Base-by-base conservation (phyloP, 2,888 invertebrate species). In the Limenitis camilla region DNA sequence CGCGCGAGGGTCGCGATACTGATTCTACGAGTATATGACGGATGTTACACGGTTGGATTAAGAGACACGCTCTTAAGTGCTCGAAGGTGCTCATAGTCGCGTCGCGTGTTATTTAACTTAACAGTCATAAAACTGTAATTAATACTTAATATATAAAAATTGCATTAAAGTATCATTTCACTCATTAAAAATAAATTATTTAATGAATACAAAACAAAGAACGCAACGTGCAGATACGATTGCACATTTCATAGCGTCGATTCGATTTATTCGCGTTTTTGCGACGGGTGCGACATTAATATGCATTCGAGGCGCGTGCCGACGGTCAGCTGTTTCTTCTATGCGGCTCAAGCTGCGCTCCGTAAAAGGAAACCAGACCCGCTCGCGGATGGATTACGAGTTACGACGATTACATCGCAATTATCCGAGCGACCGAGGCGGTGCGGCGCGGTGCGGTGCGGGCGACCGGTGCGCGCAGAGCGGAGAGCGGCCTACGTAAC, bases 371-470 rank as follows among this genome's bases (percentile, higher is more conserved):
- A 85, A 83, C 83, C 69, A 69, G 81, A 64, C 76, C 52, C 60
- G 52, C 53, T 53, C 53, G 75, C 68, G 80, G 84, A 81, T 80
- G 84, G 81, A 86, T 85, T 86, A 85, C 85, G 76, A 50, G 86
- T 85, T 86, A 85, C 85, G 76, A 50, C 78, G 81, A 85, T 87
- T 86, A 85, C 83, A 79, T 79, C 75, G 84, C 83, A 83, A 85
- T 85, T 84, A 84, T 81, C 75, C 75, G 75, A 63, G 70, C 74
- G 71, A 68, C 71, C 65, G 33, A 11, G 33, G 44, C 19, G 19
- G 19, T 2, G 19, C 19, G 19, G 19, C 44, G 44, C 19, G 19
- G 19, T 2, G 19, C 19, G 19, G 19, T 35, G 44, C 75, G 75
- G 63, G 70, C 74, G 71, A 68, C 71, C 65, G 33, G 30, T 19